Base-by-base conservation (phyloP, 2,113 vertebrate species). In the Melanerpes formicivorus region DNA sequence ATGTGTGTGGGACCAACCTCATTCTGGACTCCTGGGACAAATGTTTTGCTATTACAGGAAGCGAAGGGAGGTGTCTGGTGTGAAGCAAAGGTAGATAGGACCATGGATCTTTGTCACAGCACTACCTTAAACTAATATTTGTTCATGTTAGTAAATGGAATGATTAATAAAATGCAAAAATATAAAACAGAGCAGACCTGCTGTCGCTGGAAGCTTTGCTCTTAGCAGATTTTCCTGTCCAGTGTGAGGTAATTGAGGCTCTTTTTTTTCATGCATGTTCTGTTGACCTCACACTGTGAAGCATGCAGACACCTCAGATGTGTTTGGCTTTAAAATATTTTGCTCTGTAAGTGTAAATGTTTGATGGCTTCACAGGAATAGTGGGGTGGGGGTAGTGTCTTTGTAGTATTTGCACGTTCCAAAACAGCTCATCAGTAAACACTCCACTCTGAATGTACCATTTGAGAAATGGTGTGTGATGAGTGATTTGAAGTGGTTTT, bases 1-100 rank as follows among this genome's bases (percentile, higher is more conserved):
- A 0, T 0, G 0, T 26, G 18, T 58, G 55, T 23, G 3, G 5
- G 72, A 72, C 10, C 27, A 71, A 12, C 37, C 10, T 29, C 10
- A 2, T 46, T 40, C 32, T 13, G 37, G 18, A 2, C 18, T 52
- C 42, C 14, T 18, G 56, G 59, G 42, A 48, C 22, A 55, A 69
- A 21, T 4, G 23, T 8, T 62, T 12, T 42, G 3, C 55, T 79
- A 26, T 54, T 66, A 32, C 26, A 64, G 58, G 37, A 42, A 89
- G 30, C 10, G 11, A 76, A 65, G 56, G 5, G 21, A 70, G 5
- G 21, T 17, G 12, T 48, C 74, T 58, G 27, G 34, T 40, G 11
- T 32, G 42, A 15, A 55, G 8, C 60, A 80, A 22, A 23, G 21
- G 11, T 50, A 8, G 52, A 25, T 29, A 54, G 67, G 32, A 30